phyloP scores from a whole-genome alignment of 2,888 invertebrate species.

The Nephrotoma guestfalica region DNA sequence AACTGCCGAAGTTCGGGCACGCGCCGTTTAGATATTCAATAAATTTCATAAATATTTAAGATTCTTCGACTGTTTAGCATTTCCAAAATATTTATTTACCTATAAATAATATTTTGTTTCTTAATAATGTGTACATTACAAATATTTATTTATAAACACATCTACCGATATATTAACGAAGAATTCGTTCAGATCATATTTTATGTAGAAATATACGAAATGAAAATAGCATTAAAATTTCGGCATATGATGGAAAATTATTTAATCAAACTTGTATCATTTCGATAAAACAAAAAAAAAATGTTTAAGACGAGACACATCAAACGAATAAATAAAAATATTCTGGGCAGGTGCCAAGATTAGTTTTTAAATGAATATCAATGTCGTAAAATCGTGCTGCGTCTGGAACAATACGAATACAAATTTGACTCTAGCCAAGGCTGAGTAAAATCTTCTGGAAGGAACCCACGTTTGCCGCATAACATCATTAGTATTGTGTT shows the following conservation, averaged over 20 bases:
- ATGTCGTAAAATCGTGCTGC: background rate
- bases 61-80: too few relatives aligned
- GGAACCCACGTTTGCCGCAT: too few relatives aligned
- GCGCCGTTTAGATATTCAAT: too few relatives aligned
- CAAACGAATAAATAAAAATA: background rate
- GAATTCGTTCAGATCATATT: background rate
- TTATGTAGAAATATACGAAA: background rate
- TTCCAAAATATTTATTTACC: too few relatives aligned
- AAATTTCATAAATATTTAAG: too few relatives aligned
- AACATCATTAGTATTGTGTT: background rate
- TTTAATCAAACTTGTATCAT: background rate
- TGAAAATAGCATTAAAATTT: background rate
- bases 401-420: too few relatives aligned
- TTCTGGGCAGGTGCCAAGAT: background rate
- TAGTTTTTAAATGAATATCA: background rate
- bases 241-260: background rate
- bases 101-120: too few relatives aligned
- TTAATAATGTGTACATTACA: background rate
- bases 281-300: background rate
- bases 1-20: too few relatives aligned
- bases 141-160: background rate
- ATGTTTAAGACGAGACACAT: background rate
- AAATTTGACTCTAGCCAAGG: too few relatives aligned
- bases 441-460: too few relatives aligned
- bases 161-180: background rate